A percentile compares a stretch with the other conserved stretches of the same genome.
phyloP scores from a whole-genome alignment of 1,140 invertebrate species.

The Drosophila cardini region DNA sequence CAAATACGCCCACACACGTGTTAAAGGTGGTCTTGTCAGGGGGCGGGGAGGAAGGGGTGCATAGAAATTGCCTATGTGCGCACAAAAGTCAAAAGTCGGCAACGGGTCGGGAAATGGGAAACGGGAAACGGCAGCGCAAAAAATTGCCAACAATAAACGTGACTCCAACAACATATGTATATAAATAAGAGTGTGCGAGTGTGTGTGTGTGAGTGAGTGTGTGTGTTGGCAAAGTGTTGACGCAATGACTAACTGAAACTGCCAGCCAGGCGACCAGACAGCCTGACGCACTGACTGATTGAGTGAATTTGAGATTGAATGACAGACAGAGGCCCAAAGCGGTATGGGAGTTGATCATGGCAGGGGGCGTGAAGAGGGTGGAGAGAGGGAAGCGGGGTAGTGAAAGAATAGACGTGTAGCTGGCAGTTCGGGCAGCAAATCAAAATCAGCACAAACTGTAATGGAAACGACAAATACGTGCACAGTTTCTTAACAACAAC shows the following conservation, averaged over 20 bases:
- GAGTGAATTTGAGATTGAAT: conserved; percentile 81
- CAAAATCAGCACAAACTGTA: conserved; percentile 83
- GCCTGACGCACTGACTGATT: conserved; percentile 68
- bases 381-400: background rate
- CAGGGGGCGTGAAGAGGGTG: background rate
- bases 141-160: conserved; percentile 71
- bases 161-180: conserved; percentile 68
- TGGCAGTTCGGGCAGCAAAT: conserved; percentile 68
- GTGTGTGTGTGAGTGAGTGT: conserved; percentile 21
- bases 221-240: conserved; percentile 69
- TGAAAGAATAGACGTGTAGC: conserved; percentile 1
- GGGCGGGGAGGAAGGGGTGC: background rate
- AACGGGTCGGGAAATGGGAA: conserved; percentile 14
- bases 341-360: background rate
- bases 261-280: conserved; percentile 32
- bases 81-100: conserved; percentile 78
- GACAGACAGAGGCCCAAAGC: conserved; percentile 46
- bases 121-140: conserved; percentile 28
- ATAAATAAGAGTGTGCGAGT: conserved; percentile 34
- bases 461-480: conserved; percentile 82
- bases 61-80: conserved; percentile 76
- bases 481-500: conserved; percentile 59
- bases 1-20: conserved; percentile 29
- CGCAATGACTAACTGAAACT: conserved; percentile 76
- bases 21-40: background rate